A percentile compares a stretch with the other conserved stretches of the same genome.
phyloP scores from a whole-genome alignment of 2,797 vertebrate species.

The Naso thynnoides region DNA sequence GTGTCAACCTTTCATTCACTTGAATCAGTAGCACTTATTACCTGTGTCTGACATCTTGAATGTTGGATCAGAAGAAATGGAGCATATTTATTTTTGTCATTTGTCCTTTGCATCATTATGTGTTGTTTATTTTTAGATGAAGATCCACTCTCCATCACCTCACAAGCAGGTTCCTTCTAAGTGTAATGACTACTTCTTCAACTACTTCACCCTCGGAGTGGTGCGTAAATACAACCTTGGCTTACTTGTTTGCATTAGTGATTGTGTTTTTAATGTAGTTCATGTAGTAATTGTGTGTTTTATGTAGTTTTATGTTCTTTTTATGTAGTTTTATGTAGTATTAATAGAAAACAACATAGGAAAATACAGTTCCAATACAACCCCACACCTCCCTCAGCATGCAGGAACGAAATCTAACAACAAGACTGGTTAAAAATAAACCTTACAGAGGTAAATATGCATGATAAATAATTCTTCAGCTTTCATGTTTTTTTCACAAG shows the following conservation, averaged over 20 bases:
- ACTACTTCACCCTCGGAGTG: constrained; percentile 98
- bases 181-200: constrained; percentile 99
- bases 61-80: not conserved
- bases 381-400: no score
- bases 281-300: no score
- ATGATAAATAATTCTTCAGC: no score
- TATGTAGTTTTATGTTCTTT: no score
- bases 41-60: not conserved
- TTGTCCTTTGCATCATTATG: not conserved
- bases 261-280: not conserved
- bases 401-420: no score
- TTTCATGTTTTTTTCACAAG: no score
- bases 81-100: not conserved
- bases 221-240: constrained; percentile 81
- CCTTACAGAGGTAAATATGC: no score
- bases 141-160: constrained; percentile 98
- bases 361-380: no score
- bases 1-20: no score
- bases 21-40: not conserved
- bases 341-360: no score
- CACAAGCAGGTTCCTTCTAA: constrained; percentile 99
- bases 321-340: no score
- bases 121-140: constrained; percentile 89
- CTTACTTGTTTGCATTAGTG: not conserved
- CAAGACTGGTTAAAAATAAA: no score